These are phyloP conservation scores for Lucilia sericata DNA, from an alignment of 1,140 invertebrate genomes.

Conservation along the genomic window DNA sequence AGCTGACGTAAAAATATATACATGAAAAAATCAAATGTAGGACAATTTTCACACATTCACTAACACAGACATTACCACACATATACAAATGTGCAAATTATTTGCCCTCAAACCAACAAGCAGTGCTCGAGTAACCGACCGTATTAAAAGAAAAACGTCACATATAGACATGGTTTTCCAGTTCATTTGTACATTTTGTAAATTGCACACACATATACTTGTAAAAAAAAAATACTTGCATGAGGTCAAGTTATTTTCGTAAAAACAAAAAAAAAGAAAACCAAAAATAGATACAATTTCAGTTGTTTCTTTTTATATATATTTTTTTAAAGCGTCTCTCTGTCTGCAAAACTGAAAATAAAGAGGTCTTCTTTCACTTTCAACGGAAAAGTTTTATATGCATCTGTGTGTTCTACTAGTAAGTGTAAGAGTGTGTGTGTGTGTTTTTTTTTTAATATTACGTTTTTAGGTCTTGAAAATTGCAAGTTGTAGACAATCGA, in stretches of 20 bases:
- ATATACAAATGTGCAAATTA: neutral
- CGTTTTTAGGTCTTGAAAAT: neutral
- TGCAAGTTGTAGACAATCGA: neutral
- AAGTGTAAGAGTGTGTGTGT: too few relatives aligned
- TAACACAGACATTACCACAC: neutral
- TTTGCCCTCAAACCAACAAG: too few relatives aligned
- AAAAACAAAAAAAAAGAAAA: neutral
- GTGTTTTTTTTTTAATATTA: too few relatives aligned
- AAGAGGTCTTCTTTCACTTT: slow-evolving; percentile 14
- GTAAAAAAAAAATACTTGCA: neutral
- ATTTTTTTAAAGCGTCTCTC: neutral
- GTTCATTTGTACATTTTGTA: too few relatives aligned
- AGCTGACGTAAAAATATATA: neutral
- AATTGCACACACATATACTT: neutral
- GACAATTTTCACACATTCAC: neutral
- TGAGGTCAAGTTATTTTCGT: slow-evolving; percentile 11
- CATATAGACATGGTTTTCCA: too few relatives aligned
- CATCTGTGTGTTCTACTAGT: too few relatives aligned
- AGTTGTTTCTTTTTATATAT: neutral
- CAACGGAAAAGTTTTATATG: neutral
- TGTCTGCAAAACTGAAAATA: neutral
- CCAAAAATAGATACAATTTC: neutral
- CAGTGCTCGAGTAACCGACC: too few relatives aligned
- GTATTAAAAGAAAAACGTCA: too few relatives aligned
- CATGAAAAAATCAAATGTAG: neutral